phyloP scores from a whole-genome alignment of 1,140 invertebrate genomes.

The Drosophila ficusphila region DNA sequence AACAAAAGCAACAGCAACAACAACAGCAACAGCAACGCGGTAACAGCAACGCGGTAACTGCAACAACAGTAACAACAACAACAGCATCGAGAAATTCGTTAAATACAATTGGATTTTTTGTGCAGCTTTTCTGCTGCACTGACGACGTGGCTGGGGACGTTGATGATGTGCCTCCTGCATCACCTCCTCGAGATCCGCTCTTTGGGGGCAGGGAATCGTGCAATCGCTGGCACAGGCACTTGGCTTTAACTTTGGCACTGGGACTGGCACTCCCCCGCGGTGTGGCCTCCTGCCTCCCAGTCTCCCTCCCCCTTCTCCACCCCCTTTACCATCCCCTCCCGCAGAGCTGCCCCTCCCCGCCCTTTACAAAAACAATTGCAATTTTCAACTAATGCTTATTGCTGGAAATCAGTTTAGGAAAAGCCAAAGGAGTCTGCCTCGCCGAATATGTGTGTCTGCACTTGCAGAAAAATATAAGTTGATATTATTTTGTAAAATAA shows the following conservation, averaged over 20 bases:
- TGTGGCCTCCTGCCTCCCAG: slow-evolving; percentile 43
- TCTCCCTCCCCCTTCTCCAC: too few relatives aligned
- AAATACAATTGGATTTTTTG: slow-evolving; percentile 79
- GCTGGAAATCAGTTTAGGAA: slow-evolving; percentile 82
- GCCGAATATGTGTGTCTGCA: slow-evolving; percentile 32
- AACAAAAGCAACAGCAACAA: background rate
- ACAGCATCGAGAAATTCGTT: slow-evolving; percentile 66
- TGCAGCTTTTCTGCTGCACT: slow-evolving; percentile 49
- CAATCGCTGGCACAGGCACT: slow-evolving; percentile 52
- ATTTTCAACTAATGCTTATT: slow-evolving; percentile 84
- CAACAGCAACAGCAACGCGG: too few relatives aligned
- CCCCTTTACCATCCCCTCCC: background rate
- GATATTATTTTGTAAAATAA: too few relatives aligned
- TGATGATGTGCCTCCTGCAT: slow-evolving; percentile 74
- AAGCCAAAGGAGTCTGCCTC: slow-evolving; percentile 68
- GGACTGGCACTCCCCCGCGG: slow-evolving; percentile 70
- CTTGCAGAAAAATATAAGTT: background rate
- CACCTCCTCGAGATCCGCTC: slow-evolving; percentile 36
- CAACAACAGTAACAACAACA: slow-evolving; percentile 1
- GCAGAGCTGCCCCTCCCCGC: background rate
- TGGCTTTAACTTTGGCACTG: slow-evolving; percentile 39
- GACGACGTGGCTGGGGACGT: slow-evolving; percentile 59
- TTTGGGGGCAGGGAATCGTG: slow-evolving; percentile 56
- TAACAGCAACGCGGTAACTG: too few relatives aligned
- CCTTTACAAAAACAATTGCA: slow-evolving; percentile 76